Conservation (phyloP, 2,113 vertebrate species). For the Sinocyclocheilus maitianheensis region DNA sequence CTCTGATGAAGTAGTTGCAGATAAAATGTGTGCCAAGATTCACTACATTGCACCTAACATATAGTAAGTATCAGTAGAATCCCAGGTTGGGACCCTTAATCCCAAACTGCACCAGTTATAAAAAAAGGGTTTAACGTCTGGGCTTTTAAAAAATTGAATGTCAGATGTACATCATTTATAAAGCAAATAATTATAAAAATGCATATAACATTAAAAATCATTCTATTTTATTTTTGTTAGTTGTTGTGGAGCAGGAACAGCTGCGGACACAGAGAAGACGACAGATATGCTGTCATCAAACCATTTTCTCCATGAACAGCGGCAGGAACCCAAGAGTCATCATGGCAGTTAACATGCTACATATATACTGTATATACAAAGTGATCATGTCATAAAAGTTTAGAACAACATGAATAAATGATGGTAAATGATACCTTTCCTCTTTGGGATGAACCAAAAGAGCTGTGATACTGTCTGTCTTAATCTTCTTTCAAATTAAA, state of each 20-base stretch:
- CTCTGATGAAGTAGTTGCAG: conserved; percentile 71
- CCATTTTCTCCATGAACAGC: conserved; percentile 73
- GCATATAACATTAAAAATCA: too few species aligned
- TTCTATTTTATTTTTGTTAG: conserved; percentile 47
- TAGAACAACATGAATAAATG: too few species aligned
- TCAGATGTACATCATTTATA: neutral
- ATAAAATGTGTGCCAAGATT: conserved; percentile 76
- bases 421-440: neutral
- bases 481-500: neutral
- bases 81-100: too few species aligned
- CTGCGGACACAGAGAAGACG: conserved; percentile 76
- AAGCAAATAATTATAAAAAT: neutral
- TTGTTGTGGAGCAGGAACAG: conserved; percentile 78
- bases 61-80: conserved; percentile 71
- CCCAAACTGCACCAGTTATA: too few species aligned
- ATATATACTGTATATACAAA: too few species aligned
- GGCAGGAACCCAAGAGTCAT: conserved; percentile 67
- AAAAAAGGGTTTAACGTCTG: too few species aligned
- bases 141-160: neutral
- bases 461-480: neutral
- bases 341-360: too few species aligned
- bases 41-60: conserved; percentile 79
- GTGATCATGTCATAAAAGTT: too few species aligned
- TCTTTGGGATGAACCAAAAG: neutral
- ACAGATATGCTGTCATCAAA: conserved; percentile 75